Base-by-base conservation (phyloP, 2,797 vertebrate species). In the Yasuhikotakia modesta region DNA sequence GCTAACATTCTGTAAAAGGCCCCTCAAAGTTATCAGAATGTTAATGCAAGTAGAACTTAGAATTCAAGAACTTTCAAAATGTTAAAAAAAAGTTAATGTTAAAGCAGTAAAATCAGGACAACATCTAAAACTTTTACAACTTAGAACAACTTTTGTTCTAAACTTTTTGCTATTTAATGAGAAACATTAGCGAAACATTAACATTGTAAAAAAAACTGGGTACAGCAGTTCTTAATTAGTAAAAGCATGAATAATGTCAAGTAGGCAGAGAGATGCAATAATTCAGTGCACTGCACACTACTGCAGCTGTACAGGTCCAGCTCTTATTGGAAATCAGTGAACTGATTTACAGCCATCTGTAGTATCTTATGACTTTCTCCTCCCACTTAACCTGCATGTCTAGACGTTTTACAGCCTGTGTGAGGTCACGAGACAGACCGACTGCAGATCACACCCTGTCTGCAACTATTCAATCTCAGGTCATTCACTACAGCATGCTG, bases 361-460 rank as follows among this genome's bases (percentile, higher is more conserved):
- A 30, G 21, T 19, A 11, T 61, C n/a, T 3, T 35, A n/a, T 73
- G 45, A 19, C 27, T 24, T 19, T 4, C 5, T n/a, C 12, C 39
- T 27, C 16, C 14, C 46, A 64, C 19, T 17, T 64, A 64, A 50
- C 35, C 60, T 71, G 17, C 17, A 32, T 58, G 55, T 21, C 71
- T 46, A 68, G 35, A 63, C 69, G 13, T 64, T 27, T 24, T 63
- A 46, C 27, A 57, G 27, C 55, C n/a, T 65, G 17, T 39, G 24
- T 45, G 13, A 27, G 48, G 27, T 39, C 30, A 43, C 69, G 64
- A 58, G 53, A 14, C 83, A 79, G 80, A 84, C 70, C 80, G 77
- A 84, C 73, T 68, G 65, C 69, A 79, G 78, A 77, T 68, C 78
- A 65, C 83, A 77, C 61, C 27, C 60, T 85, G 82, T 82, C 70